phyloP scores from a whole-genome alignment of 2,113 vertebrate species.

The Silurus glanis region DNA sequence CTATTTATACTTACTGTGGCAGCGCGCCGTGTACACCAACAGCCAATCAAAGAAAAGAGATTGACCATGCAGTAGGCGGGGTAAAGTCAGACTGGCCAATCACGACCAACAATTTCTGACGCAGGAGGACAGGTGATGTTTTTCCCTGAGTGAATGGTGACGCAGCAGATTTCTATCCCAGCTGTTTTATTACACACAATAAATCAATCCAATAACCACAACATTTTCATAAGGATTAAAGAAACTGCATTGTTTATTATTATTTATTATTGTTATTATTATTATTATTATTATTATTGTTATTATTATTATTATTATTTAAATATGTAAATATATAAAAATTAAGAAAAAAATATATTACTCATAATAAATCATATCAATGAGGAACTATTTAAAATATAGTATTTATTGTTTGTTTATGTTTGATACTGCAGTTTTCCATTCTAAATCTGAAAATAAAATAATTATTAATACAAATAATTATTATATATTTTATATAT shows the following conservation, averaged over 20 bases:
- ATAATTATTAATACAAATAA: background rate
- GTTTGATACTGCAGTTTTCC: background rate
- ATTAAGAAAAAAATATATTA: too few species aligned
- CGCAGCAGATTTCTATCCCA: background rate
- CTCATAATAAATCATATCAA: too few species aligned
- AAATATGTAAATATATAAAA: too few species aligned
- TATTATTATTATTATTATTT: background rate
- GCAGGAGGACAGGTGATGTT: background rate
- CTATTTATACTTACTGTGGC: conserved; percentile 50
- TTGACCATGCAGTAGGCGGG: background rate
- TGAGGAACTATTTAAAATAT: too few species aligned
- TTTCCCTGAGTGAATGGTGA: background rate
- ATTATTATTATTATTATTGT: too few species aligned
- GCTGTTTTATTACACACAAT: background rate
- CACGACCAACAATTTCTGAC: background rate
- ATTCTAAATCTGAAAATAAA: background rate
- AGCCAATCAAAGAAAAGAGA: conserved; percentile 21
- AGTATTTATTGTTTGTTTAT: background rate
- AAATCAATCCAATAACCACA: background rate
- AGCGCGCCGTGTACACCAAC: background rate
- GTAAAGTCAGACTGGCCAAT: background rate
- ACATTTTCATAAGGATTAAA: background rate
- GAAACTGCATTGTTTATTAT: background rate
- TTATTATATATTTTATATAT: background rate
- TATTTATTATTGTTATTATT: background rate